These are phyloP conservation scores for Molanna angustata DNA, from an alignment of 2,888 invertebrate genomes.

Conservation along the genomic window DNA sequence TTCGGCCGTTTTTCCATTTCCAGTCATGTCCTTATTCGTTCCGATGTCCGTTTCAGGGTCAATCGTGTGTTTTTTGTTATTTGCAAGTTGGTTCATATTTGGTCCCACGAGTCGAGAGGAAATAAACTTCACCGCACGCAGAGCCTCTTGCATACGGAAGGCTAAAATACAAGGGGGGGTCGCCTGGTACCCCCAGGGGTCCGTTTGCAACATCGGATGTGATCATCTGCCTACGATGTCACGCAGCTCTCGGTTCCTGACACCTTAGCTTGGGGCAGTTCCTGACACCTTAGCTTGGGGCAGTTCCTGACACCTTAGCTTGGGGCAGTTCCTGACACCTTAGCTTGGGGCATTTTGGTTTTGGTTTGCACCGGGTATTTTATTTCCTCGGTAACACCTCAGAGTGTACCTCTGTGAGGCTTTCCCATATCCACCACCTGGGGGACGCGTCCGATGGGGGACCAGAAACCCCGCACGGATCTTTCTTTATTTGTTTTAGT, in stretches of 20 bases:
- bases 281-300: constrained; percentile 1
- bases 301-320: constrained; percentile 1
- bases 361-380: too few relatives aligned
- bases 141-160: constrained; percentile 3
- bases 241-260: background rate
- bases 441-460: too few relatives aligned
- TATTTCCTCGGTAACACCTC: background rate
- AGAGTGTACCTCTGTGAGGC: background rate
- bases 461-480: too few relatives aligned
- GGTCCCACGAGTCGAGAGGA: constrained; percentile 7
- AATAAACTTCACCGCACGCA: background rate
- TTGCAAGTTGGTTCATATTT: background rate
- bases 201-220: background rate
- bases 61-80: background rate
- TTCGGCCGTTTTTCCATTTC: background rate
- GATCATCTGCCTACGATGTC: background rate
- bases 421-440: too few relatives aligned
- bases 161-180: constrained; percentile 2
- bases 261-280: constrained; percentile 4
- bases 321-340: background rate
- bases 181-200: constrained; percentile 5
- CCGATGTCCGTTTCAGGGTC: background rate
- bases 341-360: constrained; percentile 1
- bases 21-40: background rate
- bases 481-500: too few relatives aligned